Percentiles rank a stretch among this genome's conserved stretches.
Evolutionary conservation across 2,888 invertebrate species (phyloP).

Genomic region (Nomada ruficornis): DNA sequence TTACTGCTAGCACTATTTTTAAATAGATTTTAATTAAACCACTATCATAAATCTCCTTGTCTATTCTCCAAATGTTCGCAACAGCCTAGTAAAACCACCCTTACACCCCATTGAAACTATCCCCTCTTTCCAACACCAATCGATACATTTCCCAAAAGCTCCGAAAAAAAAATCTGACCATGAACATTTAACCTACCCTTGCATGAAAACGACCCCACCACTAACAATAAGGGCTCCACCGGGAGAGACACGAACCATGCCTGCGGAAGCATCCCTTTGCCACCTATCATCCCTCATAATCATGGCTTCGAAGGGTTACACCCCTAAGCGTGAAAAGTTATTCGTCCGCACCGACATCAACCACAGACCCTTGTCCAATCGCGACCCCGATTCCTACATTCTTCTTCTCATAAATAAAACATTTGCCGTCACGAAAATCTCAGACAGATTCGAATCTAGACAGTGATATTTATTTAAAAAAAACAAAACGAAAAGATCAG

Average conservation of each 20-base stretch:
- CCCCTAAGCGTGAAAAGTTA: constrained; percentile 41
- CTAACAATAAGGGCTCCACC: not conserved
- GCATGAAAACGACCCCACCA: constrained; percentile 10
- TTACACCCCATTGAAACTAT: too few relatives aligned
- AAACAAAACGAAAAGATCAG: too few relatives aligned
- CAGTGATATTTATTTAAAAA: too few relatives aligned
- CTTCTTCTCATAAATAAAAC: not conserved
- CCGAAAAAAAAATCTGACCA: constrained; percentile 3
- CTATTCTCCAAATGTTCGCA: too few relatives aligned
- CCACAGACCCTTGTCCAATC: constrained; percentile 30
- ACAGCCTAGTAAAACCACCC: too few relatives aligned
- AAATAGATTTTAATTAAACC: too few relatives aligned
- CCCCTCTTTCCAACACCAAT: too few relatives aligned
- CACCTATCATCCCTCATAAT: constrained; percentile 73
- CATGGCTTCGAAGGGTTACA: constrained; percentile 56
- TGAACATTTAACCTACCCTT: not conserved
- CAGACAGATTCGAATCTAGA: too few relatives aligned
- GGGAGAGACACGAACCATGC: constrained; percentile 19
- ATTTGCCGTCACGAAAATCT: not conserved
- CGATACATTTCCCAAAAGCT: not conserved
- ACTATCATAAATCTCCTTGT: too few relatives aligned
- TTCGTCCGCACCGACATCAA: constrained; percentile 59
- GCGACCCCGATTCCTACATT: not conserved
- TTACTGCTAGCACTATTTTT: too few relatives aligned
- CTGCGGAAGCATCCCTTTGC: constrained; percentile 51